These are phyloP conservation scores for Papilio helenus DNA, from an alignment of 1,140 invertebrate genomes.

Conservation along the genomic window DNA sequence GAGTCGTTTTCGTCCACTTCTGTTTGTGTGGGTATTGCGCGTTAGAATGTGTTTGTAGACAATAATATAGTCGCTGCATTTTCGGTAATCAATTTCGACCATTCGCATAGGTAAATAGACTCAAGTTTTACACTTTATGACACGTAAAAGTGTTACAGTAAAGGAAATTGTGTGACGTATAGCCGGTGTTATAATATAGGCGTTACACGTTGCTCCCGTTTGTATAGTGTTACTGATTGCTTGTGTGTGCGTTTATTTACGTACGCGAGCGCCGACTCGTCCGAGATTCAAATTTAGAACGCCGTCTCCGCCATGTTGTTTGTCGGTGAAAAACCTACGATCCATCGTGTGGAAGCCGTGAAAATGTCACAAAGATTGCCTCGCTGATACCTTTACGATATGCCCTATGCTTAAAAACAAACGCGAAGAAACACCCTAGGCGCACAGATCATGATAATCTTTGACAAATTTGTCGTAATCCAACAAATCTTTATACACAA, in stretches of 20 bases:
- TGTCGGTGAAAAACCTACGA: constrained; percentile 80
- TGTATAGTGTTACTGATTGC: constrained; percentile 80
- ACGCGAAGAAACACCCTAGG: neutral
- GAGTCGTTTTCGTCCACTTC: constrained; percentile 75
- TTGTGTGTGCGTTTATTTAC: constrained; percentile 82
- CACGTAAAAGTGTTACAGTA: constrained; percentile 32
- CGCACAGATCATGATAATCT: neutral
- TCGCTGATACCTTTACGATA: constrained; percentile 27
- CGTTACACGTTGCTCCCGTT: constrained; percentile 62
- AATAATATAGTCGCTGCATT: constrained; percentile 51
- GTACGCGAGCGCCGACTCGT: constrained; percentile 82
- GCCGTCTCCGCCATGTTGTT: constrained; percentile 81
- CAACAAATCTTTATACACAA: neutral
- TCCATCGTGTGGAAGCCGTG: constrained; percentile 67
- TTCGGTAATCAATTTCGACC: constrained; percentile 47
- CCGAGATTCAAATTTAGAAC: constrained; percentile 83
- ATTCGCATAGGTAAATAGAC: constrained; percentile 28
- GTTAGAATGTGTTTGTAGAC: constrained; percentile 57
- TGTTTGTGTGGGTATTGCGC: constrained; percentile 70
- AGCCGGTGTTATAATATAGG: constrained; percentile 50
- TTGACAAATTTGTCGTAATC: neutral
- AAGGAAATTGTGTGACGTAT: constrained; percentile 49
- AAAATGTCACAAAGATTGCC: constrained; percentile 63
- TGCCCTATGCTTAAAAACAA: constrained; percentile 6
- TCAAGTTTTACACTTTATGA: constrained; percentile 15